These are phyloP conservation scores for Accipiter cooperii DNA, from an alignment of 2,113 vertebrate genomes.

Conservation along the genomic window DNA sequence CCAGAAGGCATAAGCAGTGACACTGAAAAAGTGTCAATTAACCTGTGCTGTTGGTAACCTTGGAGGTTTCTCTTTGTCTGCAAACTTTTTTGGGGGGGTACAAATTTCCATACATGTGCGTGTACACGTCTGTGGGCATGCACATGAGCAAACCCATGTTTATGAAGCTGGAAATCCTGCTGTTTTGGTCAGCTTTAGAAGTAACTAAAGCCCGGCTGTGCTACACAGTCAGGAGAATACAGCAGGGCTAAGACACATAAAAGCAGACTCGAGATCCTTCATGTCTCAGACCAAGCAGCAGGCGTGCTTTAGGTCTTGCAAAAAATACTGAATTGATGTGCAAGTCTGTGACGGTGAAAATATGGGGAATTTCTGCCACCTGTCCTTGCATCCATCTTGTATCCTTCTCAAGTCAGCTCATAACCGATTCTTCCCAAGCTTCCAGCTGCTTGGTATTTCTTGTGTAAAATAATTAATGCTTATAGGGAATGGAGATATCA, in stretches of 20 bases:
- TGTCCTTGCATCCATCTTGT: neutral
- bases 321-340: neutral
- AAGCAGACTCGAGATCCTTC: conserved; percentile 41
- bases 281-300: conserved; percentile 44
- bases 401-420: conserved; percentile 27
- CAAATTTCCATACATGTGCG: neutral
- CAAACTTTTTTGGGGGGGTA: neutral
- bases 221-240: neutral
- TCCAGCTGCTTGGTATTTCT: conserved; percentile 38
- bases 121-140: rapidly evolving
- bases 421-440: neutral
- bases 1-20: conserved; percentile 21
- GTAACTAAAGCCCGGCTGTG: conserved; percentile 13
- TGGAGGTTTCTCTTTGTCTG: neutral
- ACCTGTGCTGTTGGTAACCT: neutral
- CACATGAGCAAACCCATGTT: neutral
- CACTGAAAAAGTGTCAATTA: conserved; percentile 30
- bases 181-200: conserved; percentile 27
- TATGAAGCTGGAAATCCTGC: neutral
- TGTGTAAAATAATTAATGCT: conserved; percentile 56
- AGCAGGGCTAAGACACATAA: conserved; percentile 37
- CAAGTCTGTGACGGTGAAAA: conserved; percentile 18
- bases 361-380: conserved; percentile 32
- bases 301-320: neutral
- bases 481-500: neutral